Conservation (phyloP, 2,113 vertebrate genomes). For the Cottus gobio region DNA sequence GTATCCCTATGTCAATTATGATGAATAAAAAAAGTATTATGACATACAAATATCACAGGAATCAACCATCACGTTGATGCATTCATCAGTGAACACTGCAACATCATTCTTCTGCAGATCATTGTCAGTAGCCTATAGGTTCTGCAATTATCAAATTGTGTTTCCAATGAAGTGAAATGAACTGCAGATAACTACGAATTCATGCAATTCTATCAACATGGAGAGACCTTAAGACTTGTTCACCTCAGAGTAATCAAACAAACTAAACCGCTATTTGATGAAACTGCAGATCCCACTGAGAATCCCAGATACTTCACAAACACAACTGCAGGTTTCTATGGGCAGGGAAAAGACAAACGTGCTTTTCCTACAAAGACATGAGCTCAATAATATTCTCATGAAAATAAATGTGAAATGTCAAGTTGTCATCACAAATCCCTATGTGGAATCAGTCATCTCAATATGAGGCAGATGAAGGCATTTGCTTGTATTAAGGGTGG, state of each 20-base stretch:
- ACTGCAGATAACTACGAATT: conserved; percentile 24
- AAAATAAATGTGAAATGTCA: conserved; percentile 38
- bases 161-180: conserved; percentile 24
- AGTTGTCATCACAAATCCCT: conserved; percentile 26
- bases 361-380: background rate
- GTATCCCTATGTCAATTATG: background rate
- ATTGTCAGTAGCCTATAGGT: background rate
- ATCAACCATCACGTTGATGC: background rate
- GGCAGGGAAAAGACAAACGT: background rate
- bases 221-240: conserved; percentile 34
- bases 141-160: conserved; percentile 16
- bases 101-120: background rate
- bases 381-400: background rate
- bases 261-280: conserved; percentile 60
- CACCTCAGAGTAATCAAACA: conserved; percentile 59
- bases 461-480: conserved; percentile 5
- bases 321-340: conserved; percentile 10
- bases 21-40: background rate
- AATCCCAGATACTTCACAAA: conserved; percentile 17
- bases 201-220: conserved; percentile 15
- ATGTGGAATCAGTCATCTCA: conserved; percentile 14
- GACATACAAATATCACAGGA: background rate
- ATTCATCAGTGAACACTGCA: background rate
- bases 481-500: conserved; percentile 32
- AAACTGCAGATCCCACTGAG: conserved; percentile 30